These are phyloP conservation scores for Pegoplata infirma DNA, from an alignment of 2,888 invertebrate species.

Conservation along the genomic window DNA sequence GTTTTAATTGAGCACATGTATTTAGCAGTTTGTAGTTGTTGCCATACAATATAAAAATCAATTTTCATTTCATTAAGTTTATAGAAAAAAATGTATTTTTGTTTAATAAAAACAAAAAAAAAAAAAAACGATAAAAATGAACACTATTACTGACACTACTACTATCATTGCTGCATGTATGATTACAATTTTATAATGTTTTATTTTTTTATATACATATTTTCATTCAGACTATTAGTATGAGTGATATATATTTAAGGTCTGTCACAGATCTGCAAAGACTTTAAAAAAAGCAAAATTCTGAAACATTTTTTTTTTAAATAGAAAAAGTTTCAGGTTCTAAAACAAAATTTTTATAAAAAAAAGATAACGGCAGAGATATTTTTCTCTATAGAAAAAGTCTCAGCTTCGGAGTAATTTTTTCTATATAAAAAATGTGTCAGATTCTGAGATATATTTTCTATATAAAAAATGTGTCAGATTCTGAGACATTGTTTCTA, in stretches of 20 bases:
- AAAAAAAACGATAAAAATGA: neutral
- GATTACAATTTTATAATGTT: conserved; percentile 9
- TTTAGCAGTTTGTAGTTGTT: neutral
- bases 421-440: too few relatives aligned
- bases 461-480: too few relatives aligned
- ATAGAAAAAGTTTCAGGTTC: too few relatives aligned
- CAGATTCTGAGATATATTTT: too few relatives aligned
- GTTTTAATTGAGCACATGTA: neutral
- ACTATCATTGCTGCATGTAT: conserved; percentile 36
- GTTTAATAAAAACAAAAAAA: neutral
- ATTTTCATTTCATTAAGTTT: conserved; percentile 55
- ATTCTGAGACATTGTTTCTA: too few relatives aligned
- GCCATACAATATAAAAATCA: conserved; percentile 36
- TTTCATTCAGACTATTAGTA: conserved; percentile 53
- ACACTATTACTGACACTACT: conserved; percentile 36
- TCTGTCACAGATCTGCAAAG: too few relatives aligned
- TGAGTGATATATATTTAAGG: neutral
- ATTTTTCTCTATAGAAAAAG: too few relatives aligned
- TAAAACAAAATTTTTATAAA: too few relatives aligned
- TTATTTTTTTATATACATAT: conserved; percentile 11
- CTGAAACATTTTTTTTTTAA: too few relatives aligned
- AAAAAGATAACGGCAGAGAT: too few relatives aligned
- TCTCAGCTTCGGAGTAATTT: too few relatives aligned
- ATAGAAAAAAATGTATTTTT: neutral
- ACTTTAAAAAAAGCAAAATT: too few relatives aligned